phyloP scores from a whole-genome alignment of 2,888 invertebrate species.

The Tetheella fluctuosa region DNA sequence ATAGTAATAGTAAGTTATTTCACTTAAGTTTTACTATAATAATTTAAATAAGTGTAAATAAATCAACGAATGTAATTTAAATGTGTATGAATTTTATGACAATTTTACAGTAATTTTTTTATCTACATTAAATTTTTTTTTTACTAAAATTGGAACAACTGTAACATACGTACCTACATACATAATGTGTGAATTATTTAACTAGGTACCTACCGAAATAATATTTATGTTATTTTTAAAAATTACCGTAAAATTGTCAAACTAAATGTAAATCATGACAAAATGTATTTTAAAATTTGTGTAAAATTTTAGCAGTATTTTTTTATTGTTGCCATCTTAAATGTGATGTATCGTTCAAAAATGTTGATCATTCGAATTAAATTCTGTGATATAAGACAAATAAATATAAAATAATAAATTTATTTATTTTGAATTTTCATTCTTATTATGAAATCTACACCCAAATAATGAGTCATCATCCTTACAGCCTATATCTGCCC shows the following conservation, averaged over 20 bases:
- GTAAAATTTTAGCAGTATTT: constrained; percentile 16
- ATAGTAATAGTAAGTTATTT: constrained; percentile 51
- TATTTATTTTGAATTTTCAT: constrained; percentile 10
- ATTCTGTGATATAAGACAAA: constrained; percentile 50
- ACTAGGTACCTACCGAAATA: too few relatives aligned
- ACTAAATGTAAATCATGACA: constrained; percentile 9
- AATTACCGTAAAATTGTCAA: neutral
- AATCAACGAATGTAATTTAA: constrained; percentile 8
- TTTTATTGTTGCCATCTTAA: constrained; percentile 25
- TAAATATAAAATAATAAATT: constrained; percentile 27
- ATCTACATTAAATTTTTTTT: too few relatives aligned
- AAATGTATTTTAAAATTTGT: constrained; percentile 3
- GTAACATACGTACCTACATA: too few relatives aligned
- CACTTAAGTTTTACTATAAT: constrained; percentile 49
- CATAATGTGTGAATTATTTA: too few relatives aligned
- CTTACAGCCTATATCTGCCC: too few relatives aligned
- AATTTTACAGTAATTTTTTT: neutral
- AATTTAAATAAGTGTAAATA: constrained; percentile 18
- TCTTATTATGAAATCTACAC: neutral
- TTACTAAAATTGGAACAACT: too few relatives aligned
- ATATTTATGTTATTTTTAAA: neutral
- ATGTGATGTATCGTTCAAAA: constrained; percentile 33
- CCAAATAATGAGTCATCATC: too few relatives aligned
- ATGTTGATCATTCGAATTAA: constrained; percentile 36
- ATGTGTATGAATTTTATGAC: neutral